A percentile compares a stretch with the other conserved stretches of the same genome.
phyloP scores from a whole-genome alignment of 1,140 invertebrate species.

The Lordiphosa mommai region DNA sequence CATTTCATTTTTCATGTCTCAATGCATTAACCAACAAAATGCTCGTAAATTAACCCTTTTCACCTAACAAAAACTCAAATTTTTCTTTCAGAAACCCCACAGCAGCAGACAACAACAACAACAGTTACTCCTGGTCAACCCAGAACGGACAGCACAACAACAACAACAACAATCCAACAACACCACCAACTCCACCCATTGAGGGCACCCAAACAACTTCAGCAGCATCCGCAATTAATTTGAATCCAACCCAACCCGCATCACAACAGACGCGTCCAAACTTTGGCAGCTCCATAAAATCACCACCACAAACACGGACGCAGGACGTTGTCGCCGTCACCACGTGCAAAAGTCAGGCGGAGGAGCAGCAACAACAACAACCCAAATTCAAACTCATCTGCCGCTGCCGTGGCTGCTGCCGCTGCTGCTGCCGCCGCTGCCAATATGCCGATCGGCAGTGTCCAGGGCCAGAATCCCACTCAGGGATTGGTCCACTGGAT shows the following conservation, averaged over 20 bases:
- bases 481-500: conserved; percentile 90
- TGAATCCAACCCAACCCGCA: conserved; percentile 59
- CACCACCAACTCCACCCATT: conserved; percentile 36
- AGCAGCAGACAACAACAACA: conserved; percentile 41
- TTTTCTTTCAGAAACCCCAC: conserved; percentile 59
- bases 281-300: conserved; percentile 68
- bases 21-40: conserved; percentile 37
- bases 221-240: conserved; percentile 67
- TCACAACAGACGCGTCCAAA: conserved; percentile 57
- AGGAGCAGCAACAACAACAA: conserved; percentile 13
- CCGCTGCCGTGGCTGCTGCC: conserved; percentile 49
- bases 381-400: conserved; percentile 30
- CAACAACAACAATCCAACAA: conserved; percentile 42
- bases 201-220: conserved; percentile 40
- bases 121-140: conserved; percentile 49
- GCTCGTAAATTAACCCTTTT: conserved; percentile 41
- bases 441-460: conserved; percentile 79
- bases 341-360: conserved; percentile 59
- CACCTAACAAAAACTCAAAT: conserved; percentile 37
- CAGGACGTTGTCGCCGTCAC: conserved; percentile 28
- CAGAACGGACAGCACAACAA: conserved; percentile 35
- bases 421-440: conserved; percentile 48
- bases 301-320: conserved; percentile 56
- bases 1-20: conserved; percentile 48
- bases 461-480: conserved; percentile 83